Base-by-base conservation (phyloP, 2,888 invertebrate genomes). In the Drosophila barbarae region DNA sequence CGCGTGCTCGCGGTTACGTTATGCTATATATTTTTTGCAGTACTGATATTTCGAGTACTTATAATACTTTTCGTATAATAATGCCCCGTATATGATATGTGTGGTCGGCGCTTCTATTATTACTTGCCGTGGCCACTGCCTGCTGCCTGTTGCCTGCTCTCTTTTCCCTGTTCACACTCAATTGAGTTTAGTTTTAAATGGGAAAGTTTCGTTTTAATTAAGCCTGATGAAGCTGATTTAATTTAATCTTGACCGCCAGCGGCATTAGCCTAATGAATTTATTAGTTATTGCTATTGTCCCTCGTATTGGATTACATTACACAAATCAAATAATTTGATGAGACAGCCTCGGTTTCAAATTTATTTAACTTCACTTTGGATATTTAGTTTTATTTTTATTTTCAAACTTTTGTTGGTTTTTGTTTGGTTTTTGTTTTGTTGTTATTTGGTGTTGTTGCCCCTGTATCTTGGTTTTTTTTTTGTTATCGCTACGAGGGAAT, bases 151-250 rank as follows among this genome's bases (percentile, higher is more conserved):
- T n/a, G 71, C 58, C 23, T 30, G 71, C 58, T 56, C 55, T 56
- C 54, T 47, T 66, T 64, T 47, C 59, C 60, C 61, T 58, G 59
- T 69, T 79, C 79, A 64, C 77, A 82, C 73, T 76, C 82, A 84
- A 81, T 84, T 84, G 82, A 67, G 82, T 59, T 71, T 82, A 72
- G 69, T 76, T 67, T 58, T 53, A 58, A 84, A 80, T 81, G 73
- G 84, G 73, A 76, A 73, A 82, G 83, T 79, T 82, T 69, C 77
- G 77, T 78, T 76, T 81, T 81, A 81, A 81, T 81, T 81, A 81
- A 81, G 74, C 69, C 72, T 82, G 72, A 69, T 81, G 82, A 82
- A 79, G 82, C 84, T 81, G 81, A 81, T 84, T 81, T 81, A 81
- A 81, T 81, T 81, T 84, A 81, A 81, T 79, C 74, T 67, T 77